Conservation (phyloP, 2,113 vertebrate genomes). For the Anolis sagrei region DNA sequence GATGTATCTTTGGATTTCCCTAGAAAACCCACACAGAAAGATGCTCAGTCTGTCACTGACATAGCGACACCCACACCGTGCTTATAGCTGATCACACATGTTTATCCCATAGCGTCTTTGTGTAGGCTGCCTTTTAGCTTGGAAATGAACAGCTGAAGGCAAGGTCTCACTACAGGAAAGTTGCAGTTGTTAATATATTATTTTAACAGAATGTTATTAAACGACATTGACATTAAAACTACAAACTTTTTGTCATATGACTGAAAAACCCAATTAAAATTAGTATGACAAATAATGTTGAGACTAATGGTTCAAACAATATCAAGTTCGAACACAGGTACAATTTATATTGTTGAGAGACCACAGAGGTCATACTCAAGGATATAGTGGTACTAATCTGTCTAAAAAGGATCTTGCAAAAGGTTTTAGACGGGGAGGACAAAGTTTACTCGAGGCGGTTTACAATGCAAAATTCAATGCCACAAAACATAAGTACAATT, state of each 20-base stretch:
- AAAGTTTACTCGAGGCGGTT: too few relatives aligned
- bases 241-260: neutral
- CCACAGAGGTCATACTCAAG: too few relatives aligned
- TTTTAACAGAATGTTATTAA: neutral
- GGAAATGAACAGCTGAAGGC: neutral
- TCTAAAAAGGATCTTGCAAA: too few relatives aligned
- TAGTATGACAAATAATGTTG: neutral
- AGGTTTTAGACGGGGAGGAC: too few relatives aligned
- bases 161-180: neutral
- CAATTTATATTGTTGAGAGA: neutral
- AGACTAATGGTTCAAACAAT: neutral
- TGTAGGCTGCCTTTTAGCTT: neutral
- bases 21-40: neutral
- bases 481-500: too few relatives aligned
- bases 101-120: neutral
- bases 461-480: too few relatives aligned
- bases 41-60: neutral
- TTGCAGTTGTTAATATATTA: neutral
- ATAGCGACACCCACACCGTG: neutral
- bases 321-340: constrained; percentile 3
- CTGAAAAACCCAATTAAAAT: neutral
- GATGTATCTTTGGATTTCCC: neutral
- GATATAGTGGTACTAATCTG: too few relatives aligned
- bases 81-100: neutral
- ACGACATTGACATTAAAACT: neutral